A percentile compares a stretch with the other conserved stretches of the same genome.
Evolutionary conservation across 2,888 invertebrate genomes (phyloP).

Genomic region (Adela reaumurella): DNA sequence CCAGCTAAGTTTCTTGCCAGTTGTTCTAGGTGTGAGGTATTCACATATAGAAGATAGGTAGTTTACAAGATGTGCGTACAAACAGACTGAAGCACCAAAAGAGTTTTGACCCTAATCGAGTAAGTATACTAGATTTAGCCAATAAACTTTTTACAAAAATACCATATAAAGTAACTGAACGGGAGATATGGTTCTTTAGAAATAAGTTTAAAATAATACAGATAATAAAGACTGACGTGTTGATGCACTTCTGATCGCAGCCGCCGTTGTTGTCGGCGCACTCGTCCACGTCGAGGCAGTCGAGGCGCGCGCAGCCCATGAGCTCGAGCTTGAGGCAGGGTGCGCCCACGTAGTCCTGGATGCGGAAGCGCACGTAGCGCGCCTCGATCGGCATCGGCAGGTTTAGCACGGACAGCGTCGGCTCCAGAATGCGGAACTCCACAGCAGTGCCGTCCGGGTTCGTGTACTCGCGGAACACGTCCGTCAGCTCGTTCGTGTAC

Average conservation of each 20-base stretch:
- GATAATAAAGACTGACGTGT: conserved; percentile 65
- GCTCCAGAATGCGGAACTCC: conserved; percentile 85
- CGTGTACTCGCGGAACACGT: conserved; percentile 85
- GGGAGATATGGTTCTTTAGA: too few relatives aligned
- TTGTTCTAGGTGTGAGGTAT: too few relatives aligned
- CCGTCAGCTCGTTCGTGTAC: conserved; percentile 85
- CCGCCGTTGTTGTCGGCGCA: conserved; percentile 84
- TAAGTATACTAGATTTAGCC: too few relatives aligned
- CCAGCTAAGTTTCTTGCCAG: too few relatives aligned
- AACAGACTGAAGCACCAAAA: too few relatives aligned
- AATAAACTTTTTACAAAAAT: too few relatives aligned
- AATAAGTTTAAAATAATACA: too few relatives aligned
- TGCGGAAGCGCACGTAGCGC: conserved; percentile 79
- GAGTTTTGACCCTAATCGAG: too few relatives aligned
- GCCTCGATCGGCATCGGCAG: conserved; percentile 90
- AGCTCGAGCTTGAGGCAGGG: conserved; percentile 88
- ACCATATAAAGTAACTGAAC: too few relatives aligned
- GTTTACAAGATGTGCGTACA: too few relatives aligned
- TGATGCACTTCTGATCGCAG: conserved; percentile 90
- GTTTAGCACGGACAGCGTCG: conserved; percentile 86
- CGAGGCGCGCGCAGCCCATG: conserved; percentile 88
- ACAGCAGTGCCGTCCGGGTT: conserved; percentile 92
- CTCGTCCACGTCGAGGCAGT: conserved; percentile 87
- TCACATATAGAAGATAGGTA: too few relatives aligned
- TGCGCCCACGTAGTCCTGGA: conserved; percentile 82